Evolutionary conservation across 2,113 vertebrate species (phyloP).

Genomic region (Saiga tatarica): DNA sequence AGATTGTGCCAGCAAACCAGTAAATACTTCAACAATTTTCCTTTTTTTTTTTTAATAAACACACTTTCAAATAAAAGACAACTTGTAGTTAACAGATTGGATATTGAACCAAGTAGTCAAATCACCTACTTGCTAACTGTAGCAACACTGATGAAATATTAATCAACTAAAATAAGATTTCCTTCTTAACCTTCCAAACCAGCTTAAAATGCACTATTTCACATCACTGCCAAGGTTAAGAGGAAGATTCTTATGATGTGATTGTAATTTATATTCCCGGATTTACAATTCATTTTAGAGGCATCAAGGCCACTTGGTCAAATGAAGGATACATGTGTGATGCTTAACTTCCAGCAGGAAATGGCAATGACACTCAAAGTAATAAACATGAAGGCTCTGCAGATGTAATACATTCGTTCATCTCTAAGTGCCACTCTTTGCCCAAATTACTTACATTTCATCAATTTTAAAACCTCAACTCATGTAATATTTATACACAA

Average conservation of each 20-base stretch:
- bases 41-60: not conserved
- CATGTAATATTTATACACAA: not conserved
- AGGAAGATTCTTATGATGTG: not conserved
- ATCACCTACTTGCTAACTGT: not conserved
- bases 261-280: not conserved
- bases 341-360: constrained; percentile 24
- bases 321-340: not conserved
- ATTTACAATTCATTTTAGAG: not conserved
- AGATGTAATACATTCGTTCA: not conserved
- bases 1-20: not conserved
- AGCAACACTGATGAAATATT: constrained; percentile 6
- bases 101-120: constrained; percentile 34
- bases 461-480: not conserved
- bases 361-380: not conserved
- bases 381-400: not conserved
- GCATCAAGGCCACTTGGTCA: not conserved
- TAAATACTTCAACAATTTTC: not conserved
- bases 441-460: not conserved
- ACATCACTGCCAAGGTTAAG: not conserved
- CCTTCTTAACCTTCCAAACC: constrained; percentile 16
- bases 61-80: not conserved
- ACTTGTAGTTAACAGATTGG: not conserved
- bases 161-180: constrained; percentile 42
- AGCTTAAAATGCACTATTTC: not conserved
- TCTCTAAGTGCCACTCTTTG: constrained; percentile 5